Base-by-base conservation (phyloP, 2,797 vertebrate genomes). In the Enteromius paludinosus region DNA sequence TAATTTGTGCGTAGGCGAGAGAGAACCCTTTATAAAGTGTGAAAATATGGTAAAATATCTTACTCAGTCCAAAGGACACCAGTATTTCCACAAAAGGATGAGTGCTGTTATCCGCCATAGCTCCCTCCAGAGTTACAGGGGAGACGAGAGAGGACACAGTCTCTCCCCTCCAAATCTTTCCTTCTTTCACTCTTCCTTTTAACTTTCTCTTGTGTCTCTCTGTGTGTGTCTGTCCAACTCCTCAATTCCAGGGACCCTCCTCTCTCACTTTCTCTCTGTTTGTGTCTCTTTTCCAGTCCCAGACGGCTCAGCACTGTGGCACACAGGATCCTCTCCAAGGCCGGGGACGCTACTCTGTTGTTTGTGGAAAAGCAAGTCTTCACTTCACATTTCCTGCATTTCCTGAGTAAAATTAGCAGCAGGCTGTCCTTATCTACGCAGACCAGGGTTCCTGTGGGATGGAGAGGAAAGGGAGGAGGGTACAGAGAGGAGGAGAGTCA, bases 341-440 rank as follows among this genome's bases (percentile, higher is more conserved):
- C 90, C 82, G 84, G 89, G 84, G 90, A 92, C 89, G 87, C 89
- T 87, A 83, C 87, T 89, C 89, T 92, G 93, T 92, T 96, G 95
- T 96, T 97, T 96, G 93, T 96, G 94, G 93, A 92, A 96, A 94
- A 94, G 96, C 96, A 97, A 97, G 95, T 94, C 94, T 94, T 94
- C 93, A 95, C 95, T 96, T 97, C 95, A 95, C 90, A 78, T 96
- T 99, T 99, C 98, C 97, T 99, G 97, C 96, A 93, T 96, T 96
- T 95, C 83, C 96, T 94, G 95, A 94, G 95, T 90, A 91, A 94
- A 97, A 97, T 97, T 96, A 98, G 97, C 92, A 96, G 95, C 94
- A 92, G 91, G 93, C 95, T 83, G 91, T 93, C 95, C 96, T 98
- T 99, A 99, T 99, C 97, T 97, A 90, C 88, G 84, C 92, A 89